Percentiles rank a stretch among this genome's conserved stretches.
These are phyloP conservation scores for Entomobrya multifasciata DNA, from an alignment of 2,888 invertebrate genomes.

Conservation along the genomic window DNA sequence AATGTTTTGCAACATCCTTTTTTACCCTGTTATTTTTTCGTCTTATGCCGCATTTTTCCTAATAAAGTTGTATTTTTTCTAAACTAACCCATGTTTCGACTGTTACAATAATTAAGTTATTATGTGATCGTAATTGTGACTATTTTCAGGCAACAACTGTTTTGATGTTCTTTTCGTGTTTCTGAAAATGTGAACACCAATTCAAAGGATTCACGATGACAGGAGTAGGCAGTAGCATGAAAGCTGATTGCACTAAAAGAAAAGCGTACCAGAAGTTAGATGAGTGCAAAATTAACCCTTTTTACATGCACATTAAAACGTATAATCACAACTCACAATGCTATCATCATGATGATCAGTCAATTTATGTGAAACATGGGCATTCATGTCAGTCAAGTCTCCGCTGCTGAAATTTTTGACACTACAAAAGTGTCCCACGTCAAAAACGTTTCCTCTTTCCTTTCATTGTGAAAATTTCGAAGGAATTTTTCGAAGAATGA, in stretches of 20 bases:
- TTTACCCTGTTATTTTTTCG: neutral
- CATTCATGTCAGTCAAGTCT: slow-evolving; percentile 62
- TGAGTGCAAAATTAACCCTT: slow-evolving; percentile 53
- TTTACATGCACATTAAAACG: slow-evolving; percentile 33
- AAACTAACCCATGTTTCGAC: neutral
- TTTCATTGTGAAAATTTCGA: slow-evolving; percentile 8
- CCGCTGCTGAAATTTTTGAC: slow-evolving; percentile 46
- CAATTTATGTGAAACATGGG: slow-evolving; percentile 59
- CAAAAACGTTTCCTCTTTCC: slow-evolving; percentile 59
- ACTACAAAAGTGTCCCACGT: slow-evolving; percentile 61
- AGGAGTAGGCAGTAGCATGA: neutral
- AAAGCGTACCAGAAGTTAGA: slow-evolving; percentile 52
- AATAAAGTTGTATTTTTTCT: neutral
- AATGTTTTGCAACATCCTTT: neutral
- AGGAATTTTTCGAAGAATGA: slow-evolving; percentile 56
- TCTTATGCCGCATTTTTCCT: neutral
- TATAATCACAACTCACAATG: slow-evolving; percentile 5
- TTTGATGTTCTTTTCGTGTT: slow-evolving; percentile 17
- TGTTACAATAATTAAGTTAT: slow-evolving; percentile 19
- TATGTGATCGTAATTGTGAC: slow-evolving; percentile 2
- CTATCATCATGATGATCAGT: slow-evolving; percentile 44
- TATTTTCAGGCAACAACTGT: neutral
- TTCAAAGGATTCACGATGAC: neutral
- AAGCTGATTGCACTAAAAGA: no score
- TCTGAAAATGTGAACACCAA: neutral